These are phyloP conservation scores for Xenopus tropicalis DNA, from an alignment of 2,113 vertebrate genomes.

Conservation along the genomic window UCB_Xtro_10.0 CM004447.2:17308501-17309000, in stretches of 20 bases:
- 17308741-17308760: constrained; percentile 1
- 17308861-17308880: background rate
- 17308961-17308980: constrained; percentile 15
- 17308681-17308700: constrained; percentile 25
- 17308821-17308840: background rate
- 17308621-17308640: background rate
- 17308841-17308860: background rate
- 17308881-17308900: constrained; percentile 14
- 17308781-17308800: constrained; percentile 4
- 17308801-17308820: background rate
- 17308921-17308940: constrained; percentile 10
- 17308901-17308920: constrained; percentile 18
- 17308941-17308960: constrained; percentile 22
- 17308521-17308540: too few relatives aligned
- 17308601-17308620: constrained; percentile 21
- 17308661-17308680: constrained; percentile 20
- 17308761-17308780: constrained; percentile 33
- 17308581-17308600: background rate
- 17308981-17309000: constrained; percentile 19
- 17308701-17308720: constrained; percentile 18
- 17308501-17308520: too few relatives aligned
- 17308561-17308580: too few relatives aligned
- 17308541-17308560: too few relatives aligned
- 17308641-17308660: constrained; percentile 18
- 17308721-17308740: constrained; percentile 13